Evolutionary conservation across 1,140 invertebrate species (phyloP).

Genomic region (Drosophila eugracilis): DNA sequence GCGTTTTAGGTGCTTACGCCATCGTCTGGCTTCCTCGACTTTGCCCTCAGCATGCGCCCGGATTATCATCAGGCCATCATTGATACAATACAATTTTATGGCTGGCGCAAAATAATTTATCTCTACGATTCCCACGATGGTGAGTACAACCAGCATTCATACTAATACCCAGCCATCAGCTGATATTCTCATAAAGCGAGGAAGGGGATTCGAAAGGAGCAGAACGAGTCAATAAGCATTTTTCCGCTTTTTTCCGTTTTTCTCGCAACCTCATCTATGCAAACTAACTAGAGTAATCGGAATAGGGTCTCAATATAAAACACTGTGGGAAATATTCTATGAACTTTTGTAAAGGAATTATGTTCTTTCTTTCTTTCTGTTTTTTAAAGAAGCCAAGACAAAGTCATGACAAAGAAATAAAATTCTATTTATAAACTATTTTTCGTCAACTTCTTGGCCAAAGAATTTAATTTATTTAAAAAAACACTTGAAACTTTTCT

Average conservation of each 20-base stretch:
- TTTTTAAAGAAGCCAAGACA: no score
- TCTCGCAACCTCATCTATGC: conserved; percentile 44
- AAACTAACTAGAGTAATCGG: conserved; percentile 13
- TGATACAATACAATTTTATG: conserved; percentile 95
- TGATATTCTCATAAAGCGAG: neutral
- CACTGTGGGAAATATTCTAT: conserved; percentile 4
- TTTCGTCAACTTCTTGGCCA: no score
- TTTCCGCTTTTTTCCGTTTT: conserved; percentile 36
- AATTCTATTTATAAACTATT: no score
- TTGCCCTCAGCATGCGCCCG: conserved; percentile 96
- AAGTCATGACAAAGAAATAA: no score
- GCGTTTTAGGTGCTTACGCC: conserved; percentile 90
- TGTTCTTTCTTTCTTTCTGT: no score
- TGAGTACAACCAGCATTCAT: conserved; percentile 86
- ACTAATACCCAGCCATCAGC: conserved; percentile 5
- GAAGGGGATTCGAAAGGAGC: conserved; percentile 19
- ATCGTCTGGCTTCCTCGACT: conserved; percentile 94
- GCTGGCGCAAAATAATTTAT: conserved; percentile 97
- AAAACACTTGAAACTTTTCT: no score
- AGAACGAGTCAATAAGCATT: conserved; percentile 38
- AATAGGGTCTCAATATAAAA: conserved; percentile 10
- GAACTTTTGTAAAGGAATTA: neutral
- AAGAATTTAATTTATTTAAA: no score
- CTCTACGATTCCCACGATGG: conserved; percentile 98
- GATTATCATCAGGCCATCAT: conserved; percentile 97